phyloP scores from a whole-genome alignment of 1,140 invertebrate genomes.

The Drosophila eugracilis region DNA sequence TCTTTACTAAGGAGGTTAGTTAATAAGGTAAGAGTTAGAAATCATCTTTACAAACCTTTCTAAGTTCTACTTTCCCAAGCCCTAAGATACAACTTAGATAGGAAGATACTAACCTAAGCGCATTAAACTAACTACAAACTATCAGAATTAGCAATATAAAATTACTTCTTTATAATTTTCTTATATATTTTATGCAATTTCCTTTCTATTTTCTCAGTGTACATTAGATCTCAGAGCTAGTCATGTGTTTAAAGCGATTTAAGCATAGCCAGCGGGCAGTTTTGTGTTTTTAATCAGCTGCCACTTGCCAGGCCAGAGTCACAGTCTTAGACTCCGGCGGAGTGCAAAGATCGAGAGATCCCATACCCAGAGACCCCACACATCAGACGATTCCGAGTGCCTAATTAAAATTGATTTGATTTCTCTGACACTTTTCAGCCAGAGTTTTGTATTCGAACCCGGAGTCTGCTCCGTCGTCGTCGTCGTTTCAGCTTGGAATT shows the following conservation, averaged over 20 bases:
- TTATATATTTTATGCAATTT: too few relatives aligned
- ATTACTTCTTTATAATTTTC: too few relatives aligned
- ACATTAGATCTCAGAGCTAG: conserved; percentile 13
- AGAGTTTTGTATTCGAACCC: conserved; percentile 23
- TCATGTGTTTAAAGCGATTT: conserved; percentile 65
- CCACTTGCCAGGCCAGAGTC: conserved; percentile 62
- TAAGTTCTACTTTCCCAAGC: too few relatives aligned
- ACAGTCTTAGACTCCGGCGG: conserved; percentile 38
- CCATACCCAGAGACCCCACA: conserved; percentile 41
- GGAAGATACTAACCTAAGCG: too few relatives aligned
- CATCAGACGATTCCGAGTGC: conserved; percentile 49
- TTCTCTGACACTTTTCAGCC: conserved; percentile 77
- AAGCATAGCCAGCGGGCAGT: conserved; percentile 62
- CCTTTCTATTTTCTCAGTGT: conserved; percentile 16
- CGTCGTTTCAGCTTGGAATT: too few relatives aligned
- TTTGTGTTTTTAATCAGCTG: conserved; percentile 75
- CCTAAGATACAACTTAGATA: too few relatives aligned
- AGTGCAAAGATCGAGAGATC: not conserved
- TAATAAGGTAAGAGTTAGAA: too few relatives aligned
- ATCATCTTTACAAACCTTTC: too few relatives aligned
- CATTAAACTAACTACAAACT: too few relatives aligned
- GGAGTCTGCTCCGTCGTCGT: too few relatives aligned
- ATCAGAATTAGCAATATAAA: too few relatives aligned
- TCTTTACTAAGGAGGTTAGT: too few relatives aligned
- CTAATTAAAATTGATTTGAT: conserved; percentile 84